Evolutionary conservation across 2,888 invertebrate genomes (phyloP).

Genomic region (Sceliomorpha sp.): DNA sequence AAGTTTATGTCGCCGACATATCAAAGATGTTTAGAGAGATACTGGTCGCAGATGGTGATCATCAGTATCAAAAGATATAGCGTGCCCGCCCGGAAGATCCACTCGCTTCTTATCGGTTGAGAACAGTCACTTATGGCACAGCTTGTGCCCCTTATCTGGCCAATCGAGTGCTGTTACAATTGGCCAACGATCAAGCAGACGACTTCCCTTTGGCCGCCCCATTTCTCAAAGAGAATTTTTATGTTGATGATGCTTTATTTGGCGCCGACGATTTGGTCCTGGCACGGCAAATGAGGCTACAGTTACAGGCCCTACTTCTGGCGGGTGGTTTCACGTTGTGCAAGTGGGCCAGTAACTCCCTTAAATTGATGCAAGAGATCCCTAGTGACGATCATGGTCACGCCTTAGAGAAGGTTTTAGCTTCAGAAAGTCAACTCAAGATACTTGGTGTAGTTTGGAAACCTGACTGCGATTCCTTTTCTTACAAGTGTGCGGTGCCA

Average conservation of each 20-base stretch:
- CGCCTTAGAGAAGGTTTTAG: background rate
- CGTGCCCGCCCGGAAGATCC: background rate
- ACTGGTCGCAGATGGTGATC: background rate
- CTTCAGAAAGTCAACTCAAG: conserved; percentile 1
- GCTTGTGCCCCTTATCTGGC: too few relatives aligned
- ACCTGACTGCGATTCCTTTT: too few relatives aligned
- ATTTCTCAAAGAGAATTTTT: too few relatives aligned
- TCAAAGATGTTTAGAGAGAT: too few relatives aligned
- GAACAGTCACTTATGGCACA: too few relatives aligned
- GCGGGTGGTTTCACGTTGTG: conserved; percentile 12
- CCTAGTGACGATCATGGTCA: conserved; percentile 4
- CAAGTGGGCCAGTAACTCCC: conserved; percentile 11
- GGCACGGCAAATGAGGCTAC: too few relatives aligned
- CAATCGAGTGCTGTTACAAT: too few relatives aligned
- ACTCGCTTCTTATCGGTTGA: too few relatives aligned
- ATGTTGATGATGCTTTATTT: background rate
- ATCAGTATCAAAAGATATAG: background rate
- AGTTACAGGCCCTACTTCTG: background rate
- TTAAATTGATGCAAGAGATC: background rate
- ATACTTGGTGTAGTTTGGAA: conserved; percentile 2
- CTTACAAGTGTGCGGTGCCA: too few relatives aligned
- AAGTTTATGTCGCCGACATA: background rate
- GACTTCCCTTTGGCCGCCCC: too few relatives aligned
- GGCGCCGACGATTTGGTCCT: too few relatives aligned
- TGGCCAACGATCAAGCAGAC: too few relatives aligned